Evolutionary conservation across 1,140 invertebrate genomes (phyloP).

Genomic region (Diabrotica undecimpunctata): DNA sequence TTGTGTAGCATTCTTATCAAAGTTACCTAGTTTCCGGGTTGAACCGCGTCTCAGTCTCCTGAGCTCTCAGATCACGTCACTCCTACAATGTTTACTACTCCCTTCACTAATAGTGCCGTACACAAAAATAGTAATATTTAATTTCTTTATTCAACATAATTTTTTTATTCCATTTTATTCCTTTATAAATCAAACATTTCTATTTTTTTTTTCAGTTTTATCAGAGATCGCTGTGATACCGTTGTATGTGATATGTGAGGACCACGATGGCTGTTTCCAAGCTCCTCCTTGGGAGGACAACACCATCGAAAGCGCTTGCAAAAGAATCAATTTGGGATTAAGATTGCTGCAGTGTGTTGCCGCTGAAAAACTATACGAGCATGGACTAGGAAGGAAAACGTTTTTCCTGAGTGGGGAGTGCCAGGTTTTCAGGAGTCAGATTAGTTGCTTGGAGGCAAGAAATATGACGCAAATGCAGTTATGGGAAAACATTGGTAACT

Average conservation of each 20-base stretch:
- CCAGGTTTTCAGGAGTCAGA: constrained; percentile 65
- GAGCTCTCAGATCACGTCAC: too few species aligned
- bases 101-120: too few species aligned
- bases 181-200: not conserved
- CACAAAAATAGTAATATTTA: too few species aligned
- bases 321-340: constrained; percentile 72
- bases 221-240: constrained; percentile 55
- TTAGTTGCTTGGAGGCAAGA: constrained; percentile 68
- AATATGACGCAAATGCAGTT: constrained; percentile 73
- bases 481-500: constrained; percentile 80
- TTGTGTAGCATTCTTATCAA: too few species aligned
- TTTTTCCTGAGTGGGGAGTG: constrained; percentile 74
- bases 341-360: constrained; percentile 81
- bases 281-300: constrained; percentile 65
- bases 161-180: too few species aligned
- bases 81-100: too few species aligned
- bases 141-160: too few species aligned
- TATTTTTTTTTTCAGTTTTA: not conserved
- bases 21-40: too few species aligned
- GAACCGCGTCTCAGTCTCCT: too few species aligned
- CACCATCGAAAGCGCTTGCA: constrained; percentile 69
- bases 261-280: constrained; percentile 77
- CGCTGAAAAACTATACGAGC: constrained; percentile 83
- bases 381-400: constrained; percentile 73
- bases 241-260: constrained; percentile 70